Percentiles rank a stretch among this genome's conserved stretches.
These are phyloP conservation scores for Sturnira hondurensis DNA, from an alignment of 2,113 vertebrate genomes.

Conservation along the genomic window DNA sequence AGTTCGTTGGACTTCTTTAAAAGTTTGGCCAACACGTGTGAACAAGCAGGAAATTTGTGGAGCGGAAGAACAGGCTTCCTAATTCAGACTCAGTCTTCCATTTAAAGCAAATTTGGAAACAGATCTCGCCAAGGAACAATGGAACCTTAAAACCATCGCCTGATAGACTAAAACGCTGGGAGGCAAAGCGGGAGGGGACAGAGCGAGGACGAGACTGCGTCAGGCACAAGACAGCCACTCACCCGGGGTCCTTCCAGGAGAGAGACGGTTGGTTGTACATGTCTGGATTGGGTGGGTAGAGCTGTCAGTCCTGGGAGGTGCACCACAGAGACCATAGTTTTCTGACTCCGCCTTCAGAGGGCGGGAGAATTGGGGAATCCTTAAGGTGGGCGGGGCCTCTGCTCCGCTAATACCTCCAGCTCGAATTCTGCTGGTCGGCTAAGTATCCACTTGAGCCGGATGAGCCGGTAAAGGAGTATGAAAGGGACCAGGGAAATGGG, in stretches of 20 bases:
- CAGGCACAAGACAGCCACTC: neutral
- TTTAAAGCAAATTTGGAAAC: neutral
- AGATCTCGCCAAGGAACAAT: neutral
- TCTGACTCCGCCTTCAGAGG: neutral
- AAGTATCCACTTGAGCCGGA: accelerated
- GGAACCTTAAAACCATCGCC: neutral
- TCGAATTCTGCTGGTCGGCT: accelerated
- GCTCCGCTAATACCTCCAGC: accelerated
- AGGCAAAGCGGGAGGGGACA: neutral
- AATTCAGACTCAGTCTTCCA: neutral
- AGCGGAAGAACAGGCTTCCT: neutral
- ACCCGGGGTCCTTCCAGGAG: accelerated
- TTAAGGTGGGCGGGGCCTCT: neutral
- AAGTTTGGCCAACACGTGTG: neutral
- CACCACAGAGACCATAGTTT: neutral
- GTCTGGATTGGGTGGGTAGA: neutral
- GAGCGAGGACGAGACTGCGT: accelerated
- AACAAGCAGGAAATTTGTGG: neutral
- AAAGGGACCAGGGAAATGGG: neutral
- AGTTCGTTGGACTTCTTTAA: neutral
- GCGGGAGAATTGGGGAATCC: neutral
- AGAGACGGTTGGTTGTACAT: neutral
- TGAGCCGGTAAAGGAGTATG: accelerated
- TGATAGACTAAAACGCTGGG: no score
- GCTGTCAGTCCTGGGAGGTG: neutral